Evolutionary conservation across 2,888 invertebrate genomes (phyloP), one percentile per base, ranked within the genome.

Genomic region (Sminthurides aquaticus): DNA sequence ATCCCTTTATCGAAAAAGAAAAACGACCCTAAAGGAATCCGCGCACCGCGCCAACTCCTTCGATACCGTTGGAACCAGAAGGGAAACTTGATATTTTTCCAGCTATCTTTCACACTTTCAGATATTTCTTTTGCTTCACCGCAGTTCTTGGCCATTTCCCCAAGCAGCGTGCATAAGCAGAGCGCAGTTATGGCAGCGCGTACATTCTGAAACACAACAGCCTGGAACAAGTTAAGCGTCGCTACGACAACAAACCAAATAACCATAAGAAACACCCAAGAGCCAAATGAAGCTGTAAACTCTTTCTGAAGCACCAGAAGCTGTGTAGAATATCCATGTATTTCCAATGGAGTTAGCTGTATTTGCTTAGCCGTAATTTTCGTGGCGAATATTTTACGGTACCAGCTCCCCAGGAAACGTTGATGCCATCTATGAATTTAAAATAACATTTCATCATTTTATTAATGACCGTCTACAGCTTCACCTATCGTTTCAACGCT

Each of bases 21-120:
- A 22, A 57, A 57, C 2, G 57, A 57, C 2, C 57, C 57, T 18
- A 57, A 18, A 2, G 57, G n/a, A 8, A 57, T 28, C 5, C n/a
- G 22, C 2, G 28, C 27, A 18, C 27, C 27, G 15, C n/a, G 15
- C 27, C 57, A 57, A 3, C 27, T 27, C 27, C 29, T 26, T 27
- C n/a, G 28, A 57, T 22, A 28, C 57, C 28, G 25, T 26, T 1
- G 2, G 18, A 57, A 57, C 57, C 57, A 57, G n/a, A 28, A 2
- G 3, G 57, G 57, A 26, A 15, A 3, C 18, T 18, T 3, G 3
- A 29, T n/a, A 18, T 22, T 27, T 27, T 26, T 29, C 57, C 57
- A 57, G 29, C 18, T 3, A 2, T n/a, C 57, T 2, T n/a, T 2
- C 2, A 25, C 25, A 18, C 18, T 2, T 22, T 15, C 22, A 2